These are phyloP conservation scores for Tetragnatha montana DNA, from an alignment of 2,888 invertebrate genomes.

Conservation along the genomic window DNA sequence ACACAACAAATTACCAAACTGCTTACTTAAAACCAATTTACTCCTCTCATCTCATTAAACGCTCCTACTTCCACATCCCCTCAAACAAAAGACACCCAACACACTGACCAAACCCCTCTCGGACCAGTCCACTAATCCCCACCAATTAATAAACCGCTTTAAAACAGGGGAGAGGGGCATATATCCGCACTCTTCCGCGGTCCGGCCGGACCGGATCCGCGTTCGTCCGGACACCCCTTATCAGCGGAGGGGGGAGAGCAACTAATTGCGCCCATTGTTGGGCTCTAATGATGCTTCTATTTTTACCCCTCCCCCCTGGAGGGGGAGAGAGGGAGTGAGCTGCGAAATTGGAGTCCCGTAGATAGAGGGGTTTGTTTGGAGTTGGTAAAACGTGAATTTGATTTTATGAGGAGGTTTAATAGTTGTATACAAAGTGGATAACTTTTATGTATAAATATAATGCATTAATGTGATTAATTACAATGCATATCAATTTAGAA, in stretches of 20 bases:
- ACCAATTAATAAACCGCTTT: neutral
- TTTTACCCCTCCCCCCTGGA: constrained; percentile 15
- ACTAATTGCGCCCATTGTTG: constrained; percentile 52
- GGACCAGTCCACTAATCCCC: neutral
- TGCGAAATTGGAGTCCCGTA: too few species aligned
- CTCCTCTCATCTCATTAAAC: too few species aligned
- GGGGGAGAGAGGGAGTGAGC: neutral
- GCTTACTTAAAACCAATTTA: too few species aligned
- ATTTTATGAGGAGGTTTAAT: too few species aligned
- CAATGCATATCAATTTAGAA: too few species aligned
- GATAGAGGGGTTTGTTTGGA: too few species aligned
- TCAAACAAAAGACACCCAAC: neutral
- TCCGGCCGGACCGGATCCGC: constrained; percentile 56
- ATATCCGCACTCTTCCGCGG: constrained; percentile 25
- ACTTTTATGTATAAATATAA: too few species aligned
- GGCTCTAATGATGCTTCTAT: constrained; percentile 16
- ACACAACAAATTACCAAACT: too few species aligned
- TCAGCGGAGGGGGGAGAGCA: constrained; percentile 5
- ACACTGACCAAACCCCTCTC: neutral
- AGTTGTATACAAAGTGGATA: too few species aligned
- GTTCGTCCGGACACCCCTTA: neutral
- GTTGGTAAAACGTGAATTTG: too few species aligned
- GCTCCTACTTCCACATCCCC: neutral
- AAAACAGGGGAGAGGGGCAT: neutral
- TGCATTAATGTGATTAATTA: too few species aligned